phyloP scores from a whole-genome alignment of 2,113 vertebrate species.

The Gallinago jamesoni region DNA sequence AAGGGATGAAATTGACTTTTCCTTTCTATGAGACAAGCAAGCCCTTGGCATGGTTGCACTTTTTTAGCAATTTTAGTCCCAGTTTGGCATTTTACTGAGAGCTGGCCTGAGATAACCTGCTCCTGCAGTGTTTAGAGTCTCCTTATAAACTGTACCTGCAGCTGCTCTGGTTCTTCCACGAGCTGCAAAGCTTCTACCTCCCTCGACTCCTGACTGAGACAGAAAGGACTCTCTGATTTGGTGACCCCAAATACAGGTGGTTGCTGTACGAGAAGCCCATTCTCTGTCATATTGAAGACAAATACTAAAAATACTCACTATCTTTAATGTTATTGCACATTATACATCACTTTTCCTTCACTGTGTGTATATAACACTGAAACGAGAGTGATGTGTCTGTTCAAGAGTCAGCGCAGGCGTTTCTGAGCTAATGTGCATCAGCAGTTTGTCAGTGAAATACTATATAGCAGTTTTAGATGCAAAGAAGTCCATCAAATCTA shows the following conservation, averaged over 20 bases:
- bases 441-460: neutral
- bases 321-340: neutral
- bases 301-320: neutral
- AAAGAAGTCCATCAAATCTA: neutral
- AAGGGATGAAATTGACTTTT: neutral
- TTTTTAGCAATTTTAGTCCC: neutral
- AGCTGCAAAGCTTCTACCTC: neutral
- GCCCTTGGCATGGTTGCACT: neutral
- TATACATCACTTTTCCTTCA: neutral
- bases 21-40: neutral
- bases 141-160: neutral
- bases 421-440: neutral
- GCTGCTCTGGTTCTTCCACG: neutral
- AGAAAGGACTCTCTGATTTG: neutral
- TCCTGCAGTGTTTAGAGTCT: neutral
- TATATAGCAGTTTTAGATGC: neutral
- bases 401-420: neutral
- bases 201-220: neutral
- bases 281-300: neutral
- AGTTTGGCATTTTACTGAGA: neutral
- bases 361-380: neutral
- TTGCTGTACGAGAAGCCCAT: neutral
- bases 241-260: neutral
- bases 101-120: slow-evolving; percentile 32
- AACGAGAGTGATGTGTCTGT: neutral